Conservation (phyloP, 2,888 invertebrate species). For the Orthonevra nobilis region DNA sequence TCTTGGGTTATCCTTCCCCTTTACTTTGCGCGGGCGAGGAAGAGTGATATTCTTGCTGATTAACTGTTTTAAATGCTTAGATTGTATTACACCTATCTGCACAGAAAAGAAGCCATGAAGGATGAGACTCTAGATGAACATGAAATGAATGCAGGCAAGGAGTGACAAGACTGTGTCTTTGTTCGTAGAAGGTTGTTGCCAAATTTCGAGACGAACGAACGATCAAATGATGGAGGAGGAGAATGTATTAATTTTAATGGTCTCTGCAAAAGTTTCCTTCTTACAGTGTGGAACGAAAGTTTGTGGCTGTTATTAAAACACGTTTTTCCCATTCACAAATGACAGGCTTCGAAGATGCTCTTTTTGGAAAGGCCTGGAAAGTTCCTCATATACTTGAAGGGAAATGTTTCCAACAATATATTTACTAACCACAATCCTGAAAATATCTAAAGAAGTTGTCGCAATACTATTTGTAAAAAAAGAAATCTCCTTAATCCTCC, state of each 20-base stretch:
- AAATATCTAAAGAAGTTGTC: too few relatives aligned
- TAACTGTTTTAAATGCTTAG: slow-evolving; percentile 66
- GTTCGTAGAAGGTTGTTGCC: slow-evolving; percentile 37
- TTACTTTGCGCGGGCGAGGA: slow-evolving; percentile 16
- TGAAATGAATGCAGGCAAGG: background rate
- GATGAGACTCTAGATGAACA: background rate
- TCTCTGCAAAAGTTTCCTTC: slow-evolving; percentile 1
- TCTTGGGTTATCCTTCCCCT: slow-evolving; percentile 23
- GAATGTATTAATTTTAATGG: slow-evolving; percentile 36
- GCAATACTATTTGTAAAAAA: too few relatives aligned
- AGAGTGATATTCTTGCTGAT: slow-evolving; percentile 53
- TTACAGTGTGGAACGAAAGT: background rate
- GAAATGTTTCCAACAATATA: too few relatives aligned
- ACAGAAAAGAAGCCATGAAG: slow-evolving; percentile 18
- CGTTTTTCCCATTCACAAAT: too few relatives aligned
- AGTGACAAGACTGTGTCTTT: slow-evolving; percentile 1
- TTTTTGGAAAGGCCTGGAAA: too few relatives aligned
- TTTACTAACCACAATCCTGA: too few relatives aligned
- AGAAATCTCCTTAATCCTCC: too few relatives aligned
- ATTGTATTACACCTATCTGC: slow-evolving; percentile 68
- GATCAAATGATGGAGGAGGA: background rate
- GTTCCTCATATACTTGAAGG: too few relatives aligned
- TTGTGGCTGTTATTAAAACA: too few relatives aligned
- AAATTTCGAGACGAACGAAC: slow-evolving; percentile 33
- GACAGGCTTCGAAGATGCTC: too few relatives aligned